Evolutionary conservation across 1,140 invertebrate species (phyloP).

Genomic region (Tetraneura akinire): DNA sequence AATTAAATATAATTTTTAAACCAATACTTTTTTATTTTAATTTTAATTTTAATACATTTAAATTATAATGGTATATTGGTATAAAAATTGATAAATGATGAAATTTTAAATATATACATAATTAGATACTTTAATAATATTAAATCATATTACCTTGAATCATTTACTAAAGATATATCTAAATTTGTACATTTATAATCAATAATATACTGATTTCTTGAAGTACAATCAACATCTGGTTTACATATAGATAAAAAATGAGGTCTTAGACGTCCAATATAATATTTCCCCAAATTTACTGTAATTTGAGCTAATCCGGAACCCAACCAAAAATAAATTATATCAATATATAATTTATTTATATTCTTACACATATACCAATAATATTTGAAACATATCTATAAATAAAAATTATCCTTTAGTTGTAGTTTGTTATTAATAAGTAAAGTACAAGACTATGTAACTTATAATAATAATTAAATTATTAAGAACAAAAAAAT

Average conservation of each 20-base stretch:
- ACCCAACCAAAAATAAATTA: slow-evolving; percentile 52
- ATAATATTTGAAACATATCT: slow-evolving; percentile 24
- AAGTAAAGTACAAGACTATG: too few relatives aligned
- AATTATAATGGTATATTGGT: too few relatives aligned
- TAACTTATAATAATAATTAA: too few relatives aligned
- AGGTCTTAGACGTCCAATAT: slow-evolving; percentile 65
- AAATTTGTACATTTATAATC: slow-evolving; percentile 52
- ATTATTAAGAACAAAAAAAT: too few relatives aligned
- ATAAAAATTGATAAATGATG: too few relatives aligned
- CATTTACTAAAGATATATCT: slow-evolving; percentile 26
- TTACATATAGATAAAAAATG: slow-evolving; percentile 61
- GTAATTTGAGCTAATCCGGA: slow-evolving; percentile 60
- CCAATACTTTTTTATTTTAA: too few relatives aligned
- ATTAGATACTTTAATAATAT: too few relatives aligned
- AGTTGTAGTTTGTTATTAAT: too few relatives aligned
- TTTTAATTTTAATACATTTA: too few relatives aligned
- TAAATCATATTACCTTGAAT: slow-evolving; percentile 40
- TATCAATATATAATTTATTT: slow-evolving; percentile 12
- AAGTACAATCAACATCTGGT: slow-evolving; percentile 53
- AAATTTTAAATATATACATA: too few relatives aligned
- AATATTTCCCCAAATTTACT: slow-evolving; percentile 65
- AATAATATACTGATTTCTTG: slow-evolving; percentile 52
- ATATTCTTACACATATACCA: background rate
- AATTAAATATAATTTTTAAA: too few relatives aligned
- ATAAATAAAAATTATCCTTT: background rate